A percentile compares a stretch with the other conserved stretches of the same genome.
These are phyloP conservation scores for Actias luna DNA, from an alignment of 2,888 invertebrate genomes.

Conservation along the genomic window DNA sequence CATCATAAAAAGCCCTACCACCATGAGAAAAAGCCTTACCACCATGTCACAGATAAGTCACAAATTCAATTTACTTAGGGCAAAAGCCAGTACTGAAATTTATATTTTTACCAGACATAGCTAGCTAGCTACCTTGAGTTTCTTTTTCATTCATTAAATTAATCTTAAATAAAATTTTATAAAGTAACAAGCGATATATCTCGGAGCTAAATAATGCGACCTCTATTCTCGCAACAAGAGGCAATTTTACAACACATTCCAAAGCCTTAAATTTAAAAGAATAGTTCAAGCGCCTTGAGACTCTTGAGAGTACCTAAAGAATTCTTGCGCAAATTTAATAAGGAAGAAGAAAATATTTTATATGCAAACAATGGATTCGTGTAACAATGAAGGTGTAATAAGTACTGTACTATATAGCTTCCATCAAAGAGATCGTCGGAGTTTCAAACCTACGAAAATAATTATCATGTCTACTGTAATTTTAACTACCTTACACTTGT, in stretches of 20 bases:
- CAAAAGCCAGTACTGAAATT: neutral
- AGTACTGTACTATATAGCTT: neutral
- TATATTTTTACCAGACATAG: neutral
- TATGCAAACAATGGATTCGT: neutral
- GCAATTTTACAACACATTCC: neutral
- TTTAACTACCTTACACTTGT: neutral
- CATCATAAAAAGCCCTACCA: too few species aligned
- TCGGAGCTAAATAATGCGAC: neutral
- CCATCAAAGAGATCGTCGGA: neutral
- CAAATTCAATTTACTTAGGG: too few species aligned
- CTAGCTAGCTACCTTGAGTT: too few species aligned
- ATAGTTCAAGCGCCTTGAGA: neutral
- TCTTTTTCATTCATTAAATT: neutral
- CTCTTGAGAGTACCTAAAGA: too few species aligned
- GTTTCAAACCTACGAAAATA: neutral
- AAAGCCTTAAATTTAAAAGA: neutral
- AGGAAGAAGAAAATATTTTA: neutral
- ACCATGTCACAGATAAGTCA: too few species aligned
- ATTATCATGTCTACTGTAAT: neutral
- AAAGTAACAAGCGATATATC: slow-evolving; percentile 1
- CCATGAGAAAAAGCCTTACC: too few species aligned
- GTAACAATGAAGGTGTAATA: neutral
- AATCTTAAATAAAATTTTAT: neutral
- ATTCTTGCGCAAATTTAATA: neutral
- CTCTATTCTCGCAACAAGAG: neutral